Evolutionary conservation across 2,113 vertebrate genomes (phyloP), one percentile per base, ranked within the genome.

Genomic region (Leptosomus discolor): DNA sequence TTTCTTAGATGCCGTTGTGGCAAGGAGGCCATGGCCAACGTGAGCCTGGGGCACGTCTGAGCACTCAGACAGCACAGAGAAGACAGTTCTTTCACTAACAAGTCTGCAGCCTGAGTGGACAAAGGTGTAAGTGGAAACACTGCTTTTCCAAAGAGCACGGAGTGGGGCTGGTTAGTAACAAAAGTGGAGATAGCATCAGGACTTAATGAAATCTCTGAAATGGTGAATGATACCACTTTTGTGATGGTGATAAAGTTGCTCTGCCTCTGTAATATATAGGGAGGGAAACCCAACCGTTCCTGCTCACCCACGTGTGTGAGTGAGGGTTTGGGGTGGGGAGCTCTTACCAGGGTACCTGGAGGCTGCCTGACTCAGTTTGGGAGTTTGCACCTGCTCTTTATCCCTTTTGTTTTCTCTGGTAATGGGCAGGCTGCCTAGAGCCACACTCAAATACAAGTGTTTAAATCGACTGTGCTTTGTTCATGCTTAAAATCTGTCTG

Each of bases 231-330:
- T 41, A 54, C 26, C 9, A 27, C 32, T n/a, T 77, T 32, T 48
- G 39, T 21, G 23, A 11, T 12, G 21, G 41, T 77, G 34, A 41
- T 76, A 7, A 21, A 32, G n/a, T 41, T 5, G 2, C 18, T 64
- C 26, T 70, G 5, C 34, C 11, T 48, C 18, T 60, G 11, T 50
- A 56, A 56, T 7, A 14, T 16, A 13, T 20, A 37, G n/a, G n/a
- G 29, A 45, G 15, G n/a, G 57, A 89, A 65, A 65, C 51, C 20
- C 45, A 85, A 5, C 12, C 29, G 73, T 65, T 69, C 26, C 43
- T 34, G n/a, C 60, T 61, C 23, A 65, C 10, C 53, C 20, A 76
- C 0, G 1, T 1, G 2, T 37, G 6, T 0, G 2, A n/a, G 24
- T n/a, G 30, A 65, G 8, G 22, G 5, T 71, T 58, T 85, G 29